A percentile compares a stretch with the other conserved stretches of the same genome.
Conservation (phyloP, 2,888 invertebrate species). For the Lepidonotus clava region DNA sequence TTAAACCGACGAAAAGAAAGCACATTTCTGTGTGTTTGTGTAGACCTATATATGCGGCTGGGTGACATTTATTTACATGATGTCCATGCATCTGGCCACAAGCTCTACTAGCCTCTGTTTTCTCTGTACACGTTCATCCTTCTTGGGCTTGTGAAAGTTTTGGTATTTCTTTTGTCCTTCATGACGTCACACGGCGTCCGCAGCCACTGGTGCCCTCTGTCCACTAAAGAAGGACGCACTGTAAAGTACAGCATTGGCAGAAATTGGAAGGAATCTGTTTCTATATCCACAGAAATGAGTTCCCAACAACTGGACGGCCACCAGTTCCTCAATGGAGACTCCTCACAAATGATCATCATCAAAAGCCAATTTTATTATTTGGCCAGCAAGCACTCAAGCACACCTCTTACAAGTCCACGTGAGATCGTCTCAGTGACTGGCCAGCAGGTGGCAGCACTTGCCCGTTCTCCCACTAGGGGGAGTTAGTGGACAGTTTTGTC, state of each 20-base stretch:
- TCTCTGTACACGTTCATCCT: slow-evolving; percentile 16
- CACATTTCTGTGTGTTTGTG: background rate
- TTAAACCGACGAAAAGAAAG: background rate
- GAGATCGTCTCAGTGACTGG: background rate
- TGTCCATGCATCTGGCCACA: background rate
- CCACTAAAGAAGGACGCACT: background rate
- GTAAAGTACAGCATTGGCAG: background rate
- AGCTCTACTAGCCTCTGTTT: background rate
- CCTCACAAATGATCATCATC: background rate
- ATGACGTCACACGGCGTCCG: background rate
- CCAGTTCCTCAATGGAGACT: background rate
- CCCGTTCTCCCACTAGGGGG: background rate
- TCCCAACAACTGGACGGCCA: background rate
- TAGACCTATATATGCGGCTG: background rate
- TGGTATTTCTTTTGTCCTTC: background rate
- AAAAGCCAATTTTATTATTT: too few species aligned
- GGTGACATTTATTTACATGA: slow-evolving; percentile 18
- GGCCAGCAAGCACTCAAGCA: too few species aligned
- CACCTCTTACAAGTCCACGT: background rate
- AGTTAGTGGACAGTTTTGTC: background rate
- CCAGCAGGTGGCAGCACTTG: background rate
- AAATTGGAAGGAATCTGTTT: background rate
- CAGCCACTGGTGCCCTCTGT: slow-evolving; percentile 12
- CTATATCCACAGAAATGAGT: background rate
- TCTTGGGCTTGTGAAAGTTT: background rate